Percentiles rank a stretch among this genome's conserved stretches.
These are phyloP conservation scores for Zalophus californianus DNA, from an alignment of 2,797 vertebrate genomes.

Conservation along the genomic window DNA sequence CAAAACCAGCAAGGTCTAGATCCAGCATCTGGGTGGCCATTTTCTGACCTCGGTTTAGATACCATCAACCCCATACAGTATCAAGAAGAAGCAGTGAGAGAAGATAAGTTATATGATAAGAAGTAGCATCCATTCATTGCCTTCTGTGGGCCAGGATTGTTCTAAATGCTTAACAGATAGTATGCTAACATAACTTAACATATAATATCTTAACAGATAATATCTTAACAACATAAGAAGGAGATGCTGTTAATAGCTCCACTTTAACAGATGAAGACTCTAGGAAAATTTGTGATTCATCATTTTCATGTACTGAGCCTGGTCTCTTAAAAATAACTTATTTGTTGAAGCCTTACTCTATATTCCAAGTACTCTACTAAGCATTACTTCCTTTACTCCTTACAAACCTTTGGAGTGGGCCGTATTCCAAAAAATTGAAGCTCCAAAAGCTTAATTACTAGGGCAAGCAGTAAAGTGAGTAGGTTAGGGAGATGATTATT, in stretches of 20 bases:
- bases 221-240: neutral
- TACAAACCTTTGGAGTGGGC: neutral
- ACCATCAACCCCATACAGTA: neutral
- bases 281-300: neutral
- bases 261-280: neutral
- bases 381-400: neutral
- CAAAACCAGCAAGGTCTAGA: neutral
- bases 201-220: neutral
- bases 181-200: neutral
- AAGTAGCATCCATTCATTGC: neutral
- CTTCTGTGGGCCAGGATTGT: neutral
- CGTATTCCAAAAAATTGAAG: neutral
- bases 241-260: neutral
- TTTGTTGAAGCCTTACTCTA: neutral
- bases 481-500: rapidly evolving
- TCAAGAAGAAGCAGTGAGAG: neutral
- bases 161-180: neutral
- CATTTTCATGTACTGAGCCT: neutral
- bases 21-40: rapidly evolving
- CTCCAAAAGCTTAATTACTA: neutral
- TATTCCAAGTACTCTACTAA: neutral
- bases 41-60: neutral
- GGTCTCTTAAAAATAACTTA: neutral
- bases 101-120: neutral
- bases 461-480: neutral